Conservation (phyloP, 2,797 vertebrate species). For the Onychomys torridus region DNA sequence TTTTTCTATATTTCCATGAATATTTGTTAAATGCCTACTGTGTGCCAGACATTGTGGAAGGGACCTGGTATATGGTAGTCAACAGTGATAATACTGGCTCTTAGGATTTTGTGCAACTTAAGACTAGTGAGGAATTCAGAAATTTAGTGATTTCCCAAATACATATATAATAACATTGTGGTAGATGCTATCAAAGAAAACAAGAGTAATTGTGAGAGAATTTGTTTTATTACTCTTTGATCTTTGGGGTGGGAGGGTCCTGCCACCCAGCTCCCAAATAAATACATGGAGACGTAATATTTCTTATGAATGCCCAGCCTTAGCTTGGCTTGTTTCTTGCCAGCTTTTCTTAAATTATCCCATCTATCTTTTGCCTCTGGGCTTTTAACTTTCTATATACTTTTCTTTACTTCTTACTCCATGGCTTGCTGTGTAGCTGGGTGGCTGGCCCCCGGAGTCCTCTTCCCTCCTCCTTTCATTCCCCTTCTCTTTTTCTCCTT, state of each 20-base stretch:
- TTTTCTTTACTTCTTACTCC: background rate
- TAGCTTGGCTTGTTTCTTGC: background rate
- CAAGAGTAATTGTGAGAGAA: background rate
- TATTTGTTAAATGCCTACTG: background rate
- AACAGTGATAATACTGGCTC: background rate
- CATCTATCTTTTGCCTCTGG: background rate
- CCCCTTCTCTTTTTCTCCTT: background rate
- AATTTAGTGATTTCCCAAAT: background rate
- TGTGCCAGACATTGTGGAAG: background rate
- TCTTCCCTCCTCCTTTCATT: background rate
- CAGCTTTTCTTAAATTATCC: background rate
- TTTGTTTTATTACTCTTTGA: background rate
- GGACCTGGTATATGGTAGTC: background rate
- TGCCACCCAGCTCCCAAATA: background rate
- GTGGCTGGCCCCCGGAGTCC: background rate
- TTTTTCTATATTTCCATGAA: background rate
- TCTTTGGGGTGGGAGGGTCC: background rate
- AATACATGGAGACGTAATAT: background rate
- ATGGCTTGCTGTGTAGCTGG: background rate
- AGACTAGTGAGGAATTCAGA: slow-evolving; percentile 36
- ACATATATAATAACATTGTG: background rate
- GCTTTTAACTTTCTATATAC: background rate
- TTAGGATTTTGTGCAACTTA: background rate
- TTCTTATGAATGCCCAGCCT: background rate
- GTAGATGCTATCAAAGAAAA: slow-evolving; percentile 7